Percentiles rank a stretch among this genome's conserved stretches.
Conservation (phyloP, 2,113 vertebrate species). For the Saccopteryx leptura region DNA sequence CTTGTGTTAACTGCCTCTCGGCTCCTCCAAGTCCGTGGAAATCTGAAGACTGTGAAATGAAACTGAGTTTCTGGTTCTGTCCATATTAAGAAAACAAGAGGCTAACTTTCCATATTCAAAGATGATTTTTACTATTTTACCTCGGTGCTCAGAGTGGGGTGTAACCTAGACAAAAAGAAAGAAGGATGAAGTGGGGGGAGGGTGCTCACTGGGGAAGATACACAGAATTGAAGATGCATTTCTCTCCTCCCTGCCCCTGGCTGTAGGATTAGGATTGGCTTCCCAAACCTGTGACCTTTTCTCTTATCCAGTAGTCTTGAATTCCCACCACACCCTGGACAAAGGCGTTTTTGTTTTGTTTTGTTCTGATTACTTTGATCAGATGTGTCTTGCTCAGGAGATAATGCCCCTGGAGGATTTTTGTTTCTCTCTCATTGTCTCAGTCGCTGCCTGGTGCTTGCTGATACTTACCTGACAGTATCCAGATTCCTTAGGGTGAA, state of each 20-base stretch:
- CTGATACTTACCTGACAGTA: background rate
- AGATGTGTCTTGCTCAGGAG: background rate
- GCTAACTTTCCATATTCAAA: background rate
- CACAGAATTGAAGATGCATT: background rate
- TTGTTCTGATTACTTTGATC: background rate
- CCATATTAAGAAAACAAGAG: slow-evolving; percentile 19
- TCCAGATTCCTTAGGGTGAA: background rate
- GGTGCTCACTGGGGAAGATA: background rate
- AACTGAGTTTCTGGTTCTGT: slow-evolving; percentile 55
- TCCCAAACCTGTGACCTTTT: background rate
- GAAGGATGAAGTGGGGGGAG: background rate
- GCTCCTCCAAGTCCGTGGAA: slow-evolving; percentile 30
- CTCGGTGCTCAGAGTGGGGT: background rate
- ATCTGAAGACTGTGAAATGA: slow-evolving; percentile 56
- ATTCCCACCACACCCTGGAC: background rate
- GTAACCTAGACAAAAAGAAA: background rate
- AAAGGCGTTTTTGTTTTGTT: background rate
- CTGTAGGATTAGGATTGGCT: background rate
- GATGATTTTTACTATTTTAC: background rate
- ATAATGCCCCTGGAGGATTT: background rate
- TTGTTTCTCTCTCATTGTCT: rapidly evolving
- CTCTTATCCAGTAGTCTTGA: background rate
- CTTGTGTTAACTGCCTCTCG: slow-evolving; percentile 43
- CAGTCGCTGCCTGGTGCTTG: rapidly evolving
- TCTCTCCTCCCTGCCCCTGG: background rate